Evolutionary conservation across 2,888 invertebrate genomes (phyloP), one percentile per base, ranked within the genome.

Genomic region (Tridacna gigas): DNA sequence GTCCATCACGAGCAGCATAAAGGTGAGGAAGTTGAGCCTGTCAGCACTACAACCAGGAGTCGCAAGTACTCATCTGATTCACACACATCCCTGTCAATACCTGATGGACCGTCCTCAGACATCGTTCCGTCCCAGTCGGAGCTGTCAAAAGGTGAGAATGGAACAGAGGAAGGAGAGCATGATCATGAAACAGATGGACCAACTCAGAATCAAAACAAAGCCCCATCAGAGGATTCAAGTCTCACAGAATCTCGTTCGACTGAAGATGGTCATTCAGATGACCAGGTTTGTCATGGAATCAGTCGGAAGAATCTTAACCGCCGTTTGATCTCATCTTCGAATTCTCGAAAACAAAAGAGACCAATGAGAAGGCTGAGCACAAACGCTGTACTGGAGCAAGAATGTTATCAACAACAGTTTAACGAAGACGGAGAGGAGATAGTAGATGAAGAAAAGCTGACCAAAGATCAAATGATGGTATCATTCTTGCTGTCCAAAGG

Each of bases 331-430:
- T 90, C 92, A 4, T 89, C 91, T 0, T 11, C 92, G 20, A 91
- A 90, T 63, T 88, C 90, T 11, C 90, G 93, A 11, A 93, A 93
- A 81, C 93, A 93, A 88, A 85, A 91, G n/a, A 90, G 92, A 84
- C 93, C 93, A 15, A 93, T 92, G 92, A 79, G 93, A 60, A 86
- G 93, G 12, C 89, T 88, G 75, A 91, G 91, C 76, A 89, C 80
- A 2, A 85, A 83, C 61, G 74, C 77, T n/a, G 56, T 65, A 56
- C 77, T 78, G 80, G 86, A 83, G 79, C 89, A 48, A 77, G 82
- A 73, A 65, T 84, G 15, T 63, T 86, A 79, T 60, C 81, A 83
- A 51, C 82, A 79, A n/a, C 81, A 77, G 63, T 78, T 84, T 74
- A 85, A 86, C 5, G 88, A 86, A 25, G 81, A 77, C 15, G 79